phyloP scores from a whole-genome alignment of 23 tunicate genomes.

The Ciona savignyi region DNA sequence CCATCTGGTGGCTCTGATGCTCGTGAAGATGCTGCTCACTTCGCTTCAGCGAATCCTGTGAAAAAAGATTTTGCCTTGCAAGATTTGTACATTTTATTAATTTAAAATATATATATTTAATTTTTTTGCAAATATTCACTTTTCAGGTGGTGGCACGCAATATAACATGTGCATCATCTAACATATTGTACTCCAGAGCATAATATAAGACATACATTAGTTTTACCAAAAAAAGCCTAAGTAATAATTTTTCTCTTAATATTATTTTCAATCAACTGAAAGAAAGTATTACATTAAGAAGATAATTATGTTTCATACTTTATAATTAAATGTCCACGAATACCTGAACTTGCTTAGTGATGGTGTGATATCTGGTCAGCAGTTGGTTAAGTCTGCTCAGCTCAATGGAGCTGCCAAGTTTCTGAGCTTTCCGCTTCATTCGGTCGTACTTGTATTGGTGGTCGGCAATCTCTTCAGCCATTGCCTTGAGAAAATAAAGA shows the following conservation, averaged over 20 bases:
- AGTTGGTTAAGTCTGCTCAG: conserved; percentile 52
- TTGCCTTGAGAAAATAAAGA: conserved; percentile 23
- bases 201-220: no score
- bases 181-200: no score
- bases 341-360: conserved; percentile 75
- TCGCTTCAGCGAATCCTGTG: conserved; percentile 45
- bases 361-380: conserved; percentile 58
- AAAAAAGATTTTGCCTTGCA: not conserved
- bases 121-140: no score
- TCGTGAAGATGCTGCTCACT: conserved; percentile 60
- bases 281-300: no score
- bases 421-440: conserved; percentile 86
- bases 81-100: not conserved
- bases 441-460: conserved; percentile 87
- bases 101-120: not conserved
- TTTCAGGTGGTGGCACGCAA: no score
- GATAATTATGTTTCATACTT: no score
- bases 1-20: conserved; percentile 55
- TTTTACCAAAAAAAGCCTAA: no score
- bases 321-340: no score
- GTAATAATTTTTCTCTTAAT: no score
- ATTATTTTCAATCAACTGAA: no score
- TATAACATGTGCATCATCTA: no score
- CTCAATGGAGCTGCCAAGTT: conserved; percentile 52
- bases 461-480: conserved; percentile 78